Percentiles rank a stretch among this genome's conserved stretches.
phyloP scores from a whole-genome alignment of 2,888 invertebrate species.

The Pandemis cinnamomeana region DNA sequence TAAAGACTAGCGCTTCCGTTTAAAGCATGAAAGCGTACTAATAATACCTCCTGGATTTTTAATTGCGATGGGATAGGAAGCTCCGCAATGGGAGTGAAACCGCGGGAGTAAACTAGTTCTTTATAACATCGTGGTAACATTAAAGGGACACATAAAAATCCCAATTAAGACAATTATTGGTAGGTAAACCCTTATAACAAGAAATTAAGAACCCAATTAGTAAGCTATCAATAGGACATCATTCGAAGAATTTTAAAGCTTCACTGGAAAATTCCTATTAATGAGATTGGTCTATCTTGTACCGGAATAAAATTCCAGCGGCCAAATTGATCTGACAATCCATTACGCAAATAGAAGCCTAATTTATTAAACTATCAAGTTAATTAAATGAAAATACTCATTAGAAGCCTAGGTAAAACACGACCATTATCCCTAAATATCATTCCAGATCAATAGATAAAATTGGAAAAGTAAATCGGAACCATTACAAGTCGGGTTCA shows the following conservation, averaged over 20 bases:
- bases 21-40: too few relatives aligned
- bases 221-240: neutral
- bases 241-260: neutral
- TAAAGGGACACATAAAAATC: neutral
- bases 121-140: too few relatives aligned
- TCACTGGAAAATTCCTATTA: neutral
- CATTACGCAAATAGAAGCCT: neutral
- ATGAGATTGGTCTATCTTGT: neutral
- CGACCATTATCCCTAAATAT: neutral
- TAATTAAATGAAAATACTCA: neutral
- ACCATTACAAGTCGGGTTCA: conserved; percentile 23
- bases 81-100: too few relatives aligned
- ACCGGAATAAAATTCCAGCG: neutral
- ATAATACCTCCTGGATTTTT: too few relatives aligned
- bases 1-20: too few relatives aligned
- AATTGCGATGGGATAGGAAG: too few relatives aligned
- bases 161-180: neutral
- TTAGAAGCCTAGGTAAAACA: neutral
- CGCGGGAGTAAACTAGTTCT: neutral
- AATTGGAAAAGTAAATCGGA: conserved; percentile 9
- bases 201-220: neutral
- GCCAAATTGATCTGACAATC: neutral
- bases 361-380: neutral
- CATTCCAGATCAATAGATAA: neutral
- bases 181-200: neutral